Percentiles rank a stretch among this genome's conserved stretches.
These are phyloP conservation scores for Acanthopleura granulata DNA, from an alignment of 2,888 invertebrate genomes.

Conservation along the genomic window DNA sequence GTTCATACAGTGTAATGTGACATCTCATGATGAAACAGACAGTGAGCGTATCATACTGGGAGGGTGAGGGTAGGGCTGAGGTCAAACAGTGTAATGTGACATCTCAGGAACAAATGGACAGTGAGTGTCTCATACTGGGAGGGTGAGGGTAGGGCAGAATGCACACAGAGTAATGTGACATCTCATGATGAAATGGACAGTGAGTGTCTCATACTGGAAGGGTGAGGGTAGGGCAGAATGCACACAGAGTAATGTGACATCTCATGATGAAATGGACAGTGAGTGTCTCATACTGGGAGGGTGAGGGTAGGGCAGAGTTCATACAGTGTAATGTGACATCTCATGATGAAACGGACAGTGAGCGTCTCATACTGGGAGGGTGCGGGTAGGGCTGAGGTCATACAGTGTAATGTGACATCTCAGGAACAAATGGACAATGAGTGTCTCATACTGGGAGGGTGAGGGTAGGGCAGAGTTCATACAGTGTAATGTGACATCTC, in stretches of 20 bases:
- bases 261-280: constrained; percentile 39
- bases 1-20: neutral
- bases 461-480: constrained; percentile 44
- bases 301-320: constrained; percentile 43
- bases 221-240: constrained; percentile 44
- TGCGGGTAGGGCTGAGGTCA: constrained; percentile 44
- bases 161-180: constrained; percentile 50
- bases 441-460: neutral
- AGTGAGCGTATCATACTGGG: neutral
- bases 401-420: constrained; percentile 51
- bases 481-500: constrained; percentile 43
- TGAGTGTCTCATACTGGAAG: constrained; percentile 38
- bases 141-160: constrained; percentile 38
- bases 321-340: constrained; percentile 50
- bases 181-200: constrained; percentile 42
- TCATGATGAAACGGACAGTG: constrained; percentile 39
- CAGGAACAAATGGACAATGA: constrained; percentile 38
- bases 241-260: constrained; percentile 49
- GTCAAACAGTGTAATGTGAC: constrained; percentile 53
- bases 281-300: neutral
- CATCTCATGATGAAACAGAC: constrained; percentile 27
- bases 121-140: constrained; percentile 23
- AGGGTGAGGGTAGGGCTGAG: constrained; percentile 34
- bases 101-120: constrained; percentile 39
- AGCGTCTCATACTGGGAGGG: constrained; percentile 43